Evolutionary conservation across 2,888 invertebrate genomes (phyloP).

Genomic region (Morinoia aosen): DNA sequence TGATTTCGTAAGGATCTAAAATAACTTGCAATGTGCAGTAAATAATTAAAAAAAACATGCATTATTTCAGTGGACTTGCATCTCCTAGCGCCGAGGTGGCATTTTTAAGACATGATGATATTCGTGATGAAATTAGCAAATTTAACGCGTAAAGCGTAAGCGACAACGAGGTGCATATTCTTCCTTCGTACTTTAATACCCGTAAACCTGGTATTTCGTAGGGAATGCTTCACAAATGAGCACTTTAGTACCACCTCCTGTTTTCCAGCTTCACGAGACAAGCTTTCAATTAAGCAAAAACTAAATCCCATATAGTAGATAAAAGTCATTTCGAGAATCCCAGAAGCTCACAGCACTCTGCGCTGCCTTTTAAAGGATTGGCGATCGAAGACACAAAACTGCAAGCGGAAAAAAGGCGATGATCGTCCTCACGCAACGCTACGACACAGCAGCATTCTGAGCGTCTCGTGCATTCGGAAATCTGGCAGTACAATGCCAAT

Average conservation of each 20-base stretch:
- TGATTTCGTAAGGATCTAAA: too few relatives aligned
- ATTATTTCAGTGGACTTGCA: neutral
- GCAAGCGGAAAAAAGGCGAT: neutral
- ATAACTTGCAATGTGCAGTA: too few relatives aligned
- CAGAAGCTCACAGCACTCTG: neutral
- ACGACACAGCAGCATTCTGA: neutral
- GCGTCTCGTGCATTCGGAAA: neutral
- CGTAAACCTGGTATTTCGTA: too few relatives aligned
- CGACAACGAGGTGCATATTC: neutral
- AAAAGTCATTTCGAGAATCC: neutral
- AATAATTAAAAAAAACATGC: too few relatives aligned
- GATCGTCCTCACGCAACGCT: neutral
- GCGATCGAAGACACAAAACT: neutral
- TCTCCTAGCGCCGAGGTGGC: neutral
- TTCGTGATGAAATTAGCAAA: neutral
- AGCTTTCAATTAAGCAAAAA: neutral
- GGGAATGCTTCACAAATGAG: neutral
- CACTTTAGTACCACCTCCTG: neutral
- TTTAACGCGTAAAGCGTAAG: neutral
- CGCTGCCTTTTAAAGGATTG: too few relatives aligned
- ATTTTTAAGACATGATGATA: neutral
- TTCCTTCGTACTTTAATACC: neutral
- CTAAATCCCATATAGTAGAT: neutral
- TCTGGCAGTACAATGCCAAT: neutral
- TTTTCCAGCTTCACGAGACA: neutral